Percentiles rank a stretch among this genome's conserved stretches.
Evolutionary conservation across 2,888 invertebrate genomes (phyloP).

Genomic region (Chironomus tentans): DNA sequence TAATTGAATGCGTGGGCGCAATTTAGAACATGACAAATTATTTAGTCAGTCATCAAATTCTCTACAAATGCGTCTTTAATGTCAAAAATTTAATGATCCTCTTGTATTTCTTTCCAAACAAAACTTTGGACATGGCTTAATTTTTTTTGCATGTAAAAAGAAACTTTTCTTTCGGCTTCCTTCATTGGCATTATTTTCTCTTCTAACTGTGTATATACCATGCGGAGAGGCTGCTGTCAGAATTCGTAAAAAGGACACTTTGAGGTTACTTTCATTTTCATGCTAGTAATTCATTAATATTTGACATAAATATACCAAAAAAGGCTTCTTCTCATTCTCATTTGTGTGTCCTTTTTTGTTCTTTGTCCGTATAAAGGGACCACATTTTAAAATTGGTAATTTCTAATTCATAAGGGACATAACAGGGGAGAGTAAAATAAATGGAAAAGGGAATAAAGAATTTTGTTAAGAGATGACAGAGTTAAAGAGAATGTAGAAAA

Average conservation of each 20-base stretch:
- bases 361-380: neutral
- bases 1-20: too few relatives aligned
- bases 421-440: neutral
- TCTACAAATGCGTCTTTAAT: too few relatives aligned
- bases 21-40: too few relatives aligned
- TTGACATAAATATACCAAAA: neutral
- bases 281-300: constrained; percentile 17
- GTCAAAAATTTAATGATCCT: too few relatives aligned
- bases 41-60: too few relatives aligned
- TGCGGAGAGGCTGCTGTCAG: neutral
- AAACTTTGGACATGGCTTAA: constrained; percentile 1
- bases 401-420: constrained; percentile 11
- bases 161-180: neutral
- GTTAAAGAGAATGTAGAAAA: too few relatives aligned
- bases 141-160: neutral
- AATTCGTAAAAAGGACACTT: constrained; percentile 12
- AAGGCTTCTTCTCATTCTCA: neutral
- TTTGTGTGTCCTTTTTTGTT: neutral
- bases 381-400: neutral
- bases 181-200: neutral
- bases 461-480: too few relatives aligned
- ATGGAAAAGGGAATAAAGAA: neutral
- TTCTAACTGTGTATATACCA: neutral
- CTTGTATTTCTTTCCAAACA: neutral
- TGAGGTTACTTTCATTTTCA: constrained; percentile 4